Evolutionary conservation across 2,797 vertebrate species (phyloP).

Genomic region (Enteromius treurensis): DNA sequence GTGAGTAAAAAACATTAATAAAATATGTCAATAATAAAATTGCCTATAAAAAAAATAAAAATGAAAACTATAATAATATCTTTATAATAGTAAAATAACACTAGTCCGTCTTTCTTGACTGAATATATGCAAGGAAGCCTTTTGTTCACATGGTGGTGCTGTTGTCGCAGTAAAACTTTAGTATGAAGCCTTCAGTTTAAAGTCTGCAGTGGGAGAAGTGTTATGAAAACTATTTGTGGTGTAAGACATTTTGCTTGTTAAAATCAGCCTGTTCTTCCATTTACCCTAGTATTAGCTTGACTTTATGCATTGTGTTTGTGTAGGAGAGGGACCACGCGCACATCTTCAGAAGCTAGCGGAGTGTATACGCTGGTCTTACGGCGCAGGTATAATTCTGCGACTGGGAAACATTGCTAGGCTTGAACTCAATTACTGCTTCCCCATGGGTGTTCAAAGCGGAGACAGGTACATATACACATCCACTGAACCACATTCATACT

Average conservation of each 20-base stretch:
- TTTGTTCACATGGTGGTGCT: constrained; percentile 1
- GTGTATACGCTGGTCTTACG: constrained; percentile 88
- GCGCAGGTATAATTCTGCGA: constrained; percentile 82
- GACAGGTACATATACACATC: constrained; percentile 76
- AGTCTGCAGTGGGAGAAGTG: neutral
- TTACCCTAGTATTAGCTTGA: neutral
- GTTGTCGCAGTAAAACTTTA: neutral
- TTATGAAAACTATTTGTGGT: neutral
- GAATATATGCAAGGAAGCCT: neutral
- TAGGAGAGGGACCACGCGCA: constrained; percentile 84
- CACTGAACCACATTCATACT: neutral
- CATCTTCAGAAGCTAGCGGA: constrained; percentile 84
- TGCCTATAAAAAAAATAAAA: neutral
- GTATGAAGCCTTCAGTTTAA: neutral
- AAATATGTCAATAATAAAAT: no score
- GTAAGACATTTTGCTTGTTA: neutral
- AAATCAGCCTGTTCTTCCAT: neutral
- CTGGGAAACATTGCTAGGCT: constrained; percentile 89
- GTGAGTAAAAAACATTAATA: no score
- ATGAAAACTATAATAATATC: neutral
- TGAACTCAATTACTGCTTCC: constrained; percentile 89
- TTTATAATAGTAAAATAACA: neutral
- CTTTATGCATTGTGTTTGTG: neutral
- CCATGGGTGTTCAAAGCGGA: constrained; percentile 86
- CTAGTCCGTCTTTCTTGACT: neutral